Evolutionary conservation across 2,797 vertebrate genomes (phyloP).

Genomic region (Mormyrops attenuatus): DNA sequence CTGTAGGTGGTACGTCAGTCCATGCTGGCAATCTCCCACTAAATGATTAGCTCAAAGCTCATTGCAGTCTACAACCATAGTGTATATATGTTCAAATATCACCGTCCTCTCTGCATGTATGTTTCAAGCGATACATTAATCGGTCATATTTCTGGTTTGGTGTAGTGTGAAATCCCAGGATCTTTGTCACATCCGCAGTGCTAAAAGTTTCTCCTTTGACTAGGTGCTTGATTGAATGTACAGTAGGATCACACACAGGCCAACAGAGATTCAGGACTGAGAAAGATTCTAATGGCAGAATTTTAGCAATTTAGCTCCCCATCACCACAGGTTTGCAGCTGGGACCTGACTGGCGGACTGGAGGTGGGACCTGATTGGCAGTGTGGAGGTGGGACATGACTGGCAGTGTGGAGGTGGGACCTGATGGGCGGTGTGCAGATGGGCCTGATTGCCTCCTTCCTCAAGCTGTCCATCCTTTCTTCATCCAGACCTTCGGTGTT

Average conservation of each 20-base stretch:
- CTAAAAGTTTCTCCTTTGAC: background rate
- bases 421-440: background rate
- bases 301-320: background rate
- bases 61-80: constrained; percentile 7
- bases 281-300: background rate
- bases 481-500: background rate
- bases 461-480: background rate
- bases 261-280: background rate
- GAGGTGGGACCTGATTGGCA: background rate
- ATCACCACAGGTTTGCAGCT: background rate
- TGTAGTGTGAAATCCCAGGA: background rate
- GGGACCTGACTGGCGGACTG: background rate
- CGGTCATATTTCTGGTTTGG: background rate
- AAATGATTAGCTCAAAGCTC: constrained; percentile 14
- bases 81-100: background rate
- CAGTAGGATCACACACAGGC: background rate
- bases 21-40: background rate
- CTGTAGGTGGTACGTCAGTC: constrained; percentile 26
- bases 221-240: background rate
- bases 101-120: background rate
- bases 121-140: background rate
- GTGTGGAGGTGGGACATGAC: background rate
- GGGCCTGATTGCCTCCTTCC: background rate
- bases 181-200: background rate
- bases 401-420: background rate